Evolutionary conservation across 1,140 invertebrate genomes (phyloP).

Genomic region (Trachymyrmex cornetzi): DNA sequence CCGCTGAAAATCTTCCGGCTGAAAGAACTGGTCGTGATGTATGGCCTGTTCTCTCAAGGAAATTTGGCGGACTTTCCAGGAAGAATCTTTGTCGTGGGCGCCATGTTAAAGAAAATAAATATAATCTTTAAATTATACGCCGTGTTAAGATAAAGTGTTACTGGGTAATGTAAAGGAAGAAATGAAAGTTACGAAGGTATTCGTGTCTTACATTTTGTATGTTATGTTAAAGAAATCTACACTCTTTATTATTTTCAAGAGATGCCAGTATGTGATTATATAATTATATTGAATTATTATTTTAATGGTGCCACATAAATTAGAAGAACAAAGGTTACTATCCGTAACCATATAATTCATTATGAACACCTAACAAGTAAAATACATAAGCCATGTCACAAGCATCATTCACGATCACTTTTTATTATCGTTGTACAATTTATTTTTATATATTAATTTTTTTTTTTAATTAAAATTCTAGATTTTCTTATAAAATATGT

Average conservation of each 20-base stretch:
- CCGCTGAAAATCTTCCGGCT: conserved; percentile 23
- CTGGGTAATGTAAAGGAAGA: neutral
- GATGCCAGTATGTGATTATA: conserved; percentile 4
- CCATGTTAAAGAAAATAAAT: neutral
- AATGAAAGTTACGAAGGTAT: neutral
- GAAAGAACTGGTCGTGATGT: conserved; percentile 7
- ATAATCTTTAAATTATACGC: neutral
- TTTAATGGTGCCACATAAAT: neutral
- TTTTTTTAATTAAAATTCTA: neutral
- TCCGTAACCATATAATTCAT: neutral
- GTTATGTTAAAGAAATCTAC: conserved; percentile 3
- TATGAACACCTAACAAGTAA: neutral
- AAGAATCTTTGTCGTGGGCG: neutral
- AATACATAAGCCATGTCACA: neutral
- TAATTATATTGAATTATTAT: neutral
- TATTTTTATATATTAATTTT: neutral
- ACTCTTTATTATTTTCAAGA: neutral
- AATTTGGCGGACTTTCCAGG: conserved; percentile 12
- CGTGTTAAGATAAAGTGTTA: neutral
- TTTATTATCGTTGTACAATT: neutral
- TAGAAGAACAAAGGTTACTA: neutral
- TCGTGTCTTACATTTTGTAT: neutral
- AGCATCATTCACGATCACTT: too few relatives aligned
- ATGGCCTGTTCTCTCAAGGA: neutral
- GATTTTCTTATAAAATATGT: neutral